Evolutionary conservation across 2,888 invertebrate species (phyloP), one percentile per base, ranked within the genome.

Genomic region (Bedellia somnulentella): DNA sequence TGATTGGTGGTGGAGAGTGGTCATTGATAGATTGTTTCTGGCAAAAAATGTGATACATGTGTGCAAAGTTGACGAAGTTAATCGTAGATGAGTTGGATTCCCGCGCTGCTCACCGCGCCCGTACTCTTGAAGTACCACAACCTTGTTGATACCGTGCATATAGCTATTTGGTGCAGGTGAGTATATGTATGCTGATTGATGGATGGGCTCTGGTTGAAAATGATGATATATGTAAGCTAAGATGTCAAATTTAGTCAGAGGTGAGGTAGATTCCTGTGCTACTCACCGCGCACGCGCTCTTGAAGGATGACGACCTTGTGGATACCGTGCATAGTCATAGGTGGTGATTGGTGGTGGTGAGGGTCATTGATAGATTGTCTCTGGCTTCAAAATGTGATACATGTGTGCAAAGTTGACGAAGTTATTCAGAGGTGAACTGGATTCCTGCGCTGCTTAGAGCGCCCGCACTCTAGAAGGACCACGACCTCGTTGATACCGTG

Each of bases 51-150:
- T 8, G 5, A 26, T 26, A 14, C 14, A 6, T 4, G 6, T 26
- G 14, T 22, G 5, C 4, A n/a, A n/a, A n/a, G n/a, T n/a, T n/a
- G n/a, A n/a, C n/a, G 95, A 0, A n/a, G 90, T 92, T 4, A 84
- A 93, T 31, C 87, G 96, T 0, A 82, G 90, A 0, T 80, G 89
- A 36, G 95, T 96, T 0, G 92, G n/a, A n/a, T 95, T 0, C 78
- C 85, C 32, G 61, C 90, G 26, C 68, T 88, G 12, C 52, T 85
- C 4, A 80, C 82, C 35, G 79, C 82, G 14, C 78, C 84, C 0
- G 77, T 81, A n/a, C 57, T 96, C 30, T 58, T 93, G 42, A 79
- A 85, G 22, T 89, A 96, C 49, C 80, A 83, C n/a, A 81, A 84
- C 18, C 41, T 75, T 15, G 49, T 66, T 1, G 63, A 63, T 16